Percentiles rank a stretch among this genome's conserved stretches.
Evolutionary conservation across 1,140 invertebrate genomes (phyloP).

Genomic region (Rhizoglyphus robini): DNA sequence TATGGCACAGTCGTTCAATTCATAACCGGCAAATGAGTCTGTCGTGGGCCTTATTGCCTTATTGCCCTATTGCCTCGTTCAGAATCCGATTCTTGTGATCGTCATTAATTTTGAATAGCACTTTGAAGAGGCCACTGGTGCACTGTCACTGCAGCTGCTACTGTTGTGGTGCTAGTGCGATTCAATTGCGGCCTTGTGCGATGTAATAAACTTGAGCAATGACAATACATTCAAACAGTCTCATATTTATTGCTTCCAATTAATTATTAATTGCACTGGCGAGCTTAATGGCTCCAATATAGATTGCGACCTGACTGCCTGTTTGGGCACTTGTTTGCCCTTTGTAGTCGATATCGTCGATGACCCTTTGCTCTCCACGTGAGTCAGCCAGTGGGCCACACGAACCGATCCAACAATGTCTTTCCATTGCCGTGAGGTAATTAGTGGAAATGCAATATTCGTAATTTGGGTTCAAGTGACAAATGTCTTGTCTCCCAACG

Average conservation of each 20-base stretch:
- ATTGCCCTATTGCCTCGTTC: no score
- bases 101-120: slow-evolving; percentile 9
- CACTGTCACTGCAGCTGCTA: no score
- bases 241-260: slow-evolving; percentile 8
- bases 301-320: no score
- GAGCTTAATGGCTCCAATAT: no score
- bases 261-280: slow-evolving; percentile 8
- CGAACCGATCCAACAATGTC: background rate
- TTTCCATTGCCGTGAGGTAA: no score
- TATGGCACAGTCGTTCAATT: background rate
- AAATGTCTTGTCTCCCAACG: slow-evolving; percentile 4
- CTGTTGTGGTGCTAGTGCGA: background rate
- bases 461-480: background rate
- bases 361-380: background rate
- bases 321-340: no score
- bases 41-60: background rate
- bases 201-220: slow-evolving; percentile 14
- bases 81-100: slow-evolving; percentile 4
- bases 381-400: background rate
- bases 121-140: background rate
- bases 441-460: no score
- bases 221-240: slow-evolving; percentile 6
- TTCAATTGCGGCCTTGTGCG: background rate
- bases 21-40: background rate
- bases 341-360: background rate